A percentile compares a stretch with the other conserved stretches of the same genome.
These are phyloP conservation scores for Teleogryllus oceanicus DNA, from an alignment of 2,888 invertebrate species.

Conservation along the genomic window DNA sequence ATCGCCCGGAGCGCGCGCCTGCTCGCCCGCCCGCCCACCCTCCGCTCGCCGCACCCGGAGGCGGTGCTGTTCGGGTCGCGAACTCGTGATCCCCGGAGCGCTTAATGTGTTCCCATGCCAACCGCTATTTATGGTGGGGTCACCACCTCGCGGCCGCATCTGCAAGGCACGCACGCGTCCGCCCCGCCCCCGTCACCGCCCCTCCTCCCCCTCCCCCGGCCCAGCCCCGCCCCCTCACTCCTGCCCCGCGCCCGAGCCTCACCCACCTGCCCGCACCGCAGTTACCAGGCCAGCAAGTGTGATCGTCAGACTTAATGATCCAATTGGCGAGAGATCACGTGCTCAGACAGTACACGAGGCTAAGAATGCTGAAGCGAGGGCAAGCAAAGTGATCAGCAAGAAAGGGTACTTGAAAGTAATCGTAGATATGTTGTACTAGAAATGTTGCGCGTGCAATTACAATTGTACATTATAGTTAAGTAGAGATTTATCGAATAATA, in stretches of 20 bases:
- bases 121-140: conserved; percentile 9
- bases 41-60: neutral
- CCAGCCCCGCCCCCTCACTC: neutral
- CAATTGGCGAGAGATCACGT: too few species aligned
- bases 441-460: too few species aligned
- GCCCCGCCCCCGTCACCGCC: neutral
- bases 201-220: neutral
- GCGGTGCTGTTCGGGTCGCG: neutral
- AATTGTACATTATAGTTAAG: too few species aligned
- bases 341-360: too few species aligned
- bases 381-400: too few species aligned
- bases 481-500: too few species aligned
- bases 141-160: neutral
- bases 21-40: neutral
- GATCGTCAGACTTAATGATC: too few species aligned
- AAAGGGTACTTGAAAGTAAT: too few species aligned
- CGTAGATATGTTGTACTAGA: too few species aligned
- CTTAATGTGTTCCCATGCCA: conserved; percentile 18
- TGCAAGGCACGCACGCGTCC: neutral
- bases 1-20: neutral
- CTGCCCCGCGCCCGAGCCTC: neutral
- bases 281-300: too few species aligned
- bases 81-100: neutral
- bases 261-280: too few species aligned
- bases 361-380: too few species aligned